phyloP scores from a whole-genome alignment of 2,113 vertebrate species.

The Petroica traversi region DNA sequence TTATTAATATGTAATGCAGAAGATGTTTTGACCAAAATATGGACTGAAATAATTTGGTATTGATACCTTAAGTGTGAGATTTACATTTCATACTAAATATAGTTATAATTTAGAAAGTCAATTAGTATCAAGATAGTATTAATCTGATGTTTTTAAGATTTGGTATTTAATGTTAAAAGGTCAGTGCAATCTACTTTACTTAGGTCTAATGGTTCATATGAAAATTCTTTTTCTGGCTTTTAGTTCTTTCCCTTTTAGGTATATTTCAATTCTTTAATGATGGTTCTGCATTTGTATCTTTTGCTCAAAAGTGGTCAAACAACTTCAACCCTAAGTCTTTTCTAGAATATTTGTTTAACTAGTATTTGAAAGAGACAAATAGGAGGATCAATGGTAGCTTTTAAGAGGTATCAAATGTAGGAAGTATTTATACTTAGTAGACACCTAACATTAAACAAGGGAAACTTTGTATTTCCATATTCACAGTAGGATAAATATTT shows the following conservation, averaged over 20 bases:
- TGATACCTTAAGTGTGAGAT: background rate
- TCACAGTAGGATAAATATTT: background rate
- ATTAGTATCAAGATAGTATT: background rate
- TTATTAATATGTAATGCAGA: background rate
- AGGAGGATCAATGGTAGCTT: background rate
- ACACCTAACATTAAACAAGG: background rate
- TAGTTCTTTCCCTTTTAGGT: background rate
- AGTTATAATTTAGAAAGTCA: background rate
- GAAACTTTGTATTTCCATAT: background rate
- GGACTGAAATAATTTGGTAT: background rate
- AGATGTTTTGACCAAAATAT: background rate
- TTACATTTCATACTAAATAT: background rate
- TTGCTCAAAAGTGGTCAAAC: background rate
- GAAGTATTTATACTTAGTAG: background rate
- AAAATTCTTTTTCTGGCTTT: background rate
- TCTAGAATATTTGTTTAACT: background rate
- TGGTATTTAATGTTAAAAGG: background rate
- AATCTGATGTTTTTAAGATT: background rate
- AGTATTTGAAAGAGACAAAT: background rate
- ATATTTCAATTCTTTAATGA: background rate
- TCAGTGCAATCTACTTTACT: background rate
- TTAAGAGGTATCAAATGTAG: background rate
- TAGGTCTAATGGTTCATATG: background rate
- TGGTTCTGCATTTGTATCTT: background rate
- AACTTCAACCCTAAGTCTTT: background rate